Conservation (phyloP, 2,113 vertebrate genomes). For the Leptobrachium ailaonicum region DNA sequence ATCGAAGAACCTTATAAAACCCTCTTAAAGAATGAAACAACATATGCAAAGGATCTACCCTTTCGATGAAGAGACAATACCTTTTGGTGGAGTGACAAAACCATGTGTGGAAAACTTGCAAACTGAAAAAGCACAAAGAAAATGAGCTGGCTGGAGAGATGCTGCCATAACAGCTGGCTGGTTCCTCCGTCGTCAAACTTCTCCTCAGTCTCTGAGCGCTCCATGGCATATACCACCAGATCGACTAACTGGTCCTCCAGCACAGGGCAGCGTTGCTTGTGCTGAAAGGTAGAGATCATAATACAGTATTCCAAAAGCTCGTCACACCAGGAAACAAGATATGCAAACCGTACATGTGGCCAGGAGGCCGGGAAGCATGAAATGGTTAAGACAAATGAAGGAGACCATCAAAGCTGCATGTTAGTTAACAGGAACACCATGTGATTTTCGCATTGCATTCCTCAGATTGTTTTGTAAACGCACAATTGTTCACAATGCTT, state of each 20-base stretch:
- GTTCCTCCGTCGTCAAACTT: conserved; percentile 97
- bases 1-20: too few species aligned
- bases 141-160: conserved; percentile 99
- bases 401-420: conserved; percentile 75
- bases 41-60: background rate
- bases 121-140: conserved; percentile 99
- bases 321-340: conserved; percentile 54
- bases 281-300: conserved; percentile 79
- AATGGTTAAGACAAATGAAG: conserved; percentile 71
- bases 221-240: conserved; percentile 98
- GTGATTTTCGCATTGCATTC: background rate
- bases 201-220: conserved; percentile 96
- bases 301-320: conserved; percentile 70
- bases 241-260: conserved; percentile 98
- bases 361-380: conserved; percentile 72
- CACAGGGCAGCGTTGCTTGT: conserved; percentile 97
- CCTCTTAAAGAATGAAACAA: too few species aligned
- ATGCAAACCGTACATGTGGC: conserved; percentile 46
- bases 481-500: too few species aligned
- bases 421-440: background rate
- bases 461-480: too few species aligned
- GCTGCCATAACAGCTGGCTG: conserved; percentile 97
- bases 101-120: conserved; percentile 98
- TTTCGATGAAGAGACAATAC: conserved; percentile 62
- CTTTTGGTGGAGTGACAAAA: conserved; percentile 97